Base-by-base conservation (phyloP, 2,888 invertebrate species). In the Pollenia angustigena region DNA sequence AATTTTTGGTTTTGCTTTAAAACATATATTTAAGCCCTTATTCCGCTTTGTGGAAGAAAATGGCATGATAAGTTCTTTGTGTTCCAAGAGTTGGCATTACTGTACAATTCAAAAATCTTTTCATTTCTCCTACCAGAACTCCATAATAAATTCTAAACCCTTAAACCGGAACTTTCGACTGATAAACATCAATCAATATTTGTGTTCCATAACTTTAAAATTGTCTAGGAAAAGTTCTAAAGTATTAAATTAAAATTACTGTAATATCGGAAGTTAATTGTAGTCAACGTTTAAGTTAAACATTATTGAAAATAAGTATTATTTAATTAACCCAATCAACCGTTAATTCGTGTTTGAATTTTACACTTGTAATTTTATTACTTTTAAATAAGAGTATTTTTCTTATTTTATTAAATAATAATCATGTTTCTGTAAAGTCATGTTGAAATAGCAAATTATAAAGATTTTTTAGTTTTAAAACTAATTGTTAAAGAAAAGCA, bases 311-410 rank as follows among this genome's bases (percentile, higher is more conserved):
- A 81, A 4, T 32, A 62, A 81, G 46, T 66, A 64, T 44, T 58
- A 66, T 74, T 81, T 58, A 81, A 68, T 58, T n/a, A 60, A 81
- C 40, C 75, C 64, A 81, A 81, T 81, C 74, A 81, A 81, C 50
- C 81, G 74, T 40, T 68, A 60, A 48, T 0, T 46, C 46, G 44
- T 58, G 56, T 40, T 44, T 46, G 42, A 50, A 66, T 42, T 68
- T 66, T 74, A 10, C 42, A 3, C 48, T 48, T 11, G 10, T 69
- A 68, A 44, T 40, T 42, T 18, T 58, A 50, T 7, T 3, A 42
- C 69, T 68, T 10, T 58, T 58, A 48, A 6, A 40, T 56, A 68
- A 52, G 1, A 50, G 16, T 60, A 1, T 16, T 40, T 46, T 44
- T 11, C n/a, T 68, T 54, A 54, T 10, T 48, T 46, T 40, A 75